phyloP scores from a whole-genome alignment of 2,888 invertebrate species.

The Macropis europaea region DNA sequence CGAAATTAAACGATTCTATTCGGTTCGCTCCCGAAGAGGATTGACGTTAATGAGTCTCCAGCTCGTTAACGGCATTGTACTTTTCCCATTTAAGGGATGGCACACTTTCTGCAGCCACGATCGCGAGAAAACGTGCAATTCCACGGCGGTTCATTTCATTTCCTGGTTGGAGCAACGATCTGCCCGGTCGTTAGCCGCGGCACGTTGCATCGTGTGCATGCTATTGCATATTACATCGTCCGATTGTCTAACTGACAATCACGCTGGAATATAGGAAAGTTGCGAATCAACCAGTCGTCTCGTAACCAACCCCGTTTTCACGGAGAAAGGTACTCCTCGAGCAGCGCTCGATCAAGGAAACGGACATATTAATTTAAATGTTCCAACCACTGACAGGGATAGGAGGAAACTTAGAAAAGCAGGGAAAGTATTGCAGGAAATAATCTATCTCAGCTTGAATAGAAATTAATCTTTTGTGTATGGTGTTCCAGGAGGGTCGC shows the following conservation, averaged over 20 bases:
- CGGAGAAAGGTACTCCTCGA: not conserved
- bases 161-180: slow-evolving; percentile 77
- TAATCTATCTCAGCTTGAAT: no score
- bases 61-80: slow-evolving; percentile 50
- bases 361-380: no score
- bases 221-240: slow-evolving; percentile 38
- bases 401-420: no score
- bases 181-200: slow-evolving; percentile 66
- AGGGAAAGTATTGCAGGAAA: no score
- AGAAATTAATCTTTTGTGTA: no score
- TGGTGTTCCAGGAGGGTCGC: no score
- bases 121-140: slow-evolving; percentile 76
- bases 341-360: no score
- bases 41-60: slow-evolving; percentile 37
- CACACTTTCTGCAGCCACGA: slow-evolving; percentile 68
- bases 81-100: slow-evolving; percentile 62
- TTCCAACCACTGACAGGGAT: no score
- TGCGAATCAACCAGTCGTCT: not conserved
- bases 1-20: no score
- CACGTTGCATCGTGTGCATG: slow-evolving; percentile 39
- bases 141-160: slow-evolving; percentile 69
- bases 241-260: slow-evolving; percentile 43
- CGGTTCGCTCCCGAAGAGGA: no score
- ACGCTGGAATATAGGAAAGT: slow-evolving; percentile 27
- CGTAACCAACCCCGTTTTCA: slow-evolving; percentile 20